Evolutionary conservation across 37 sponge, comb jelly and placozoan genomes (phyloP).

Genomic region (Diacarnus erythraeanus): DNA sequence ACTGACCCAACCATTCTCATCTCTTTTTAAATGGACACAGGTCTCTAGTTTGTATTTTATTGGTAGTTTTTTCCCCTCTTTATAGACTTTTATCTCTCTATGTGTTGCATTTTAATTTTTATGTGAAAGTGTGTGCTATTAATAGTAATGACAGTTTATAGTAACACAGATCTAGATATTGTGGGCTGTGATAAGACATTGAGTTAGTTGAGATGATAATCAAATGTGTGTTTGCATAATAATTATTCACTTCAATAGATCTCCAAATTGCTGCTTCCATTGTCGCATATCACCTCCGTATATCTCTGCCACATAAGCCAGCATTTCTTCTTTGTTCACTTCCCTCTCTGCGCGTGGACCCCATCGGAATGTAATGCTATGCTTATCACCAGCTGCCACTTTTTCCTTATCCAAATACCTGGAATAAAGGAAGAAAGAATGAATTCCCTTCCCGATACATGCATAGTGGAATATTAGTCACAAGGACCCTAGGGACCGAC

Average conservation of each 20-base stretch:
- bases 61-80: neutral
- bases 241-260: neutral
- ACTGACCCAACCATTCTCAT: too few relatives aligned
- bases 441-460: too few relatives aligned
- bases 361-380: slow-evolving; percentile 48
- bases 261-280: slow-evolving; percentile 44
- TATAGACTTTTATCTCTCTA: neutral
- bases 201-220: too few relatives aligned
- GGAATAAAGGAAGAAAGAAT: too few relatives aligned
- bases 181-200: too few relatives aligned
- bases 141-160: too few relatives aligned
- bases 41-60: too few relatives aligned
- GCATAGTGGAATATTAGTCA: too few relatives aligned
- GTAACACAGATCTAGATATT: too few relatives aligned
- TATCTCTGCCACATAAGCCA: slow-evolving; percentile 53
- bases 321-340: slow-evolving; percentile 50
- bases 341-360: slow-evolving; percentile 51
- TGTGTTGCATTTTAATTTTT: neutral
- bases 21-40: too few relatives aligned
- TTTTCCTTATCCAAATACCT: slow-evolving; percentile 68
- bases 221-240: too few relatives aligned
- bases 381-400: slow-evolving; percentile 39
- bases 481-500: too few relatives aligned
- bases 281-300: slow-evolving; percentile 19
- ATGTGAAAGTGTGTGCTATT: neutral